Evolutionary conservation across 1,140 invertebrate genomes (phyloP).

Genomic region (Planococcus citri): DNA sequence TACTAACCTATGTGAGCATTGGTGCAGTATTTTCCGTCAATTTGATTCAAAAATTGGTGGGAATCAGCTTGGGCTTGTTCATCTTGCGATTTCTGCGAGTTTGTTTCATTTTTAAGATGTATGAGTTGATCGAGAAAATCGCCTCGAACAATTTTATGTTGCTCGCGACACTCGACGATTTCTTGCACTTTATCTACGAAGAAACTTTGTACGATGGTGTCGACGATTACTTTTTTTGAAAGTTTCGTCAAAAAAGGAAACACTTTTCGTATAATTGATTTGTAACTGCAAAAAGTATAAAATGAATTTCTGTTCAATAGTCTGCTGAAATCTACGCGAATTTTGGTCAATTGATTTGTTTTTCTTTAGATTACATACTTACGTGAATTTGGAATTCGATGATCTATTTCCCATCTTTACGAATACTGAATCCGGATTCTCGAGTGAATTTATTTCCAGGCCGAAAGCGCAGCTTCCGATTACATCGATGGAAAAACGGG

Average conservation of each 20-base stretch:
- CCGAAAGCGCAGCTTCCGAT: conserved; percentile 33
- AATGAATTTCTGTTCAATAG: no score
- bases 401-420: conserved; percentile 28
- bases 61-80: no score
- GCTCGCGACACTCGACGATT: conserved; percentile 30
- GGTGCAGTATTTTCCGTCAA: neutral
- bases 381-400: conserved; percentile 22
- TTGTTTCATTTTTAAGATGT: conserved; percentile 21
- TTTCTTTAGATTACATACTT: no score
- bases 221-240: no score
- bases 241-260: no score
- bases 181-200: conserved; percentile 28
- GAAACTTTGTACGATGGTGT: conserved; percentile 25
- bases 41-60: no score
- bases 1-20: neutral
- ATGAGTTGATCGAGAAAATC: conserved; percentile 33
- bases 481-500: conserved; percentile 26
- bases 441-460: conserved; percentile 30
- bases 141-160: conserved; percentile 28
- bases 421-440: conserved; percentile 29
- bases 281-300: no score
- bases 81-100: no score
- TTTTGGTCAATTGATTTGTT: no score
- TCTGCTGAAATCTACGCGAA: no score
- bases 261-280: neutral